A percentile compares a stretch with the other conserved stretches of the same genome.
Evolutionary conservation across 2,797 vertebrate genomes (phyloP).

Genomic region (Myotis pilosus): DNA sequence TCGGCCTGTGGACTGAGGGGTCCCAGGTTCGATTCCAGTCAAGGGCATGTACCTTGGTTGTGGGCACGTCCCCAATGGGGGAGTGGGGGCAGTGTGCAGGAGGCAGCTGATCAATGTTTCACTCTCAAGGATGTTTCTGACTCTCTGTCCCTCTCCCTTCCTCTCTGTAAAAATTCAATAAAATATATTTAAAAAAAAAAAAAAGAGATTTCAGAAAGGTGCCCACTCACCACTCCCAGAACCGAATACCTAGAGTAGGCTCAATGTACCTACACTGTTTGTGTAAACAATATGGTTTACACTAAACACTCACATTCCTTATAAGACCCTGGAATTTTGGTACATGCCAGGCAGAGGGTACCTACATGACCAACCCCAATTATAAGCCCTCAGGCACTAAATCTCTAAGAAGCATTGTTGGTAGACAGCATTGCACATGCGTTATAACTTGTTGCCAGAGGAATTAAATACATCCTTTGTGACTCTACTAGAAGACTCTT

Average conservation of each 20-base stretch:
- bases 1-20: no score
- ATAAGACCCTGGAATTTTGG: neutral
- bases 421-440: neutral
- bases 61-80: no score
- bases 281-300: neutral
- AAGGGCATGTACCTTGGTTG: no score
- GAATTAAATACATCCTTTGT: no score
- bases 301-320: neutral
- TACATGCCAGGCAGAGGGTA: neutral
- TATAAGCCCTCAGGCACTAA: neutral
- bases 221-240: neutral
- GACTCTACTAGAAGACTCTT: no score
- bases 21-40: no score
- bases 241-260: neutral
- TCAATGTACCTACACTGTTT: neutral
- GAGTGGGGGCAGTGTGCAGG: no score
- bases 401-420: neutral
- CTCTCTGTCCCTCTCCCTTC: no score
- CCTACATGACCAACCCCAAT: neutral
- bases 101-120: no score
- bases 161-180: no score
- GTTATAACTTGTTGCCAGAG: neutral
- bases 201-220: neutral
- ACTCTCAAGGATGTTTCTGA: no score
- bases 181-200: no score